A percentile compares a stretch with the other conserved stretches of the same genome.
phyloP scores from a whole-genome alignment of 2,888 invertebrate species.

The Alloscopus bannaensis region DNA sequence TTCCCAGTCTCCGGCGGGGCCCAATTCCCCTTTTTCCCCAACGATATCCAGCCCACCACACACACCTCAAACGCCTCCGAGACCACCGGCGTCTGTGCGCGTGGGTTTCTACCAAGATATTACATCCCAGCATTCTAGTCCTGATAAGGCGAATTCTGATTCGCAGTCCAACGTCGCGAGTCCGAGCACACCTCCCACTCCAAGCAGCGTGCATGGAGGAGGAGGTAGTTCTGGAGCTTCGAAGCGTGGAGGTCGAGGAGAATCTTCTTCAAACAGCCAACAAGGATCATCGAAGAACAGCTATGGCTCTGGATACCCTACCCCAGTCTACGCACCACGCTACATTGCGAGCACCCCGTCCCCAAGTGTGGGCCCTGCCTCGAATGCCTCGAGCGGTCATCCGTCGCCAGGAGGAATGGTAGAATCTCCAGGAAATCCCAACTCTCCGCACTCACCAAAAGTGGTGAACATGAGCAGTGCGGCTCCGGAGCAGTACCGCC shows the following conservation, averaged over 20 bases:
- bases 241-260: conserved; percentile 8
- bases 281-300: conserved; percentile 24
- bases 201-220: conserved; percentile 60
- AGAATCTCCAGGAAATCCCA: conserved; percentile 62
- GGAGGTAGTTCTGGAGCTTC: conserved; percentile 16
- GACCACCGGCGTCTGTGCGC: conserved; percentile 86
- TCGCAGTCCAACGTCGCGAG: conserved; percentile 67
- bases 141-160: conserved; percentile 73
- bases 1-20: conserved; percentile 72
- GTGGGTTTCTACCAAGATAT: conserved; percentile 91
- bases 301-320: conserved; percentile 44
- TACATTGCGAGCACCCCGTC: conserved; percentile 65
- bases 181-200: conserved; percentile 69
- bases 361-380: conserved; percentile 60
- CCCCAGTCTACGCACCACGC: conserved; percentile 64
- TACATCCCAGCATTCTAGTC: conserved; percentile 76
- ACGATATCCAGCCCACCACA: conserved; percentile 78
- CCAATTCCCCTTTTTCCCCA: conserved; percentile 72
- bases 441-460: conserved; percentile 61
- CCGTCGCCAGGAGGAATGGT: conserved; percentile 60
- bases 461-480: conserved; percentile 52
- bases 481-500: conserved; percentile 61
- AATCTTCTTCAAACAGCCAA: conserved; percentile 76
- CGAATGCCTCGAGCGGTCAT: conserved; percentile 45
- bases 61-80: conserved; percentile 79